Conservation (phyloP, 2,888 invertebrate genomes). For the Heteromyza rotundicornis region DNA sequence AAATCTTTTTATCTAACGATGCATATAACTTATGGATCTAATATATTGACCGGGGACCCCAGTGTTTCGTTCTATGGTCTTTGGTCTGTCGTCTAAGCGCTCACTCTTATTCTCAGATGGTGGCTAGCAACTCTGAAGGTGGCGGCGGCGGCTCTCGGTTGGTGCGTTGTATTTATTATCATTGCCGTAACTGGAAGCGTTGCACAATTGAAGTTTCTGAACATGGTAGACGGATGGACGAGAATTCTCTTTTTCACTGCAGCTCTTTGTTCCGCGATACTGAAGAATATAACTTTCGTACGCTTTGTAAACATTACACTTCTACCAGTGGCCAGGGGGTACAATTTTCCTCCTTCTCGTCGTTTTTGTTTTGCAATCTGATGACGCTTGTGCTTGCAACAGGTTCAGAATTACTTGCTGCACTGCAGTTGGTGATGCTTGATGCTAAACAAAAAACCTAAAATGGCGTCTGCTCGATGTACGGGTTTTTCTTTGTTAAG, state of each 20-base stretch:
- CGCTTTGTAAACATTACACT: conserved; percentile 46
- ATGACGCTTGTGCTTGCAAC: too few species aligned
- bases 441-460: conserved; percentile 7
- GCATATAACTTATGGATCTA: conserved; percentile 39
- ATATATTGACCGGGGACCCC: conserved; percentile 18
- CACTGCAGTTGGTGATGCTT: conserved; percentile 24
- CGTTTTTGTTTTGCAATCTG: conserved; percentile 17
- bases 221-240: conserved; percentile 87
- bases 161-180: conserved; percentile 32
- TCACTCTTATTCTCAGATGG: conserved; percentile 38
- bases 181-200: conserved; percentile 41
- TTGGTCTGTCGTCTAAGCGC: conserved; percentile 38
- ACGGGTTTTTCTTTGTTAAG: too few species aligned
- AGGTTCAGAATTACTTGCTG: conserved; percentile 25
- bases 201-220: conserved; percentile 72
- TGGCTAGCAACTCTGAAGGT: conserved; percentile 43
- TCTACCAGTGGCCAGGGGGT: conserved; percentile 19
- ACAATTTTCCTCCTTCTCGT: conserved; percentile 9
- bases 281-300: conserved; percentile 33
- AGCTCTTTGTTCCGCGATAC: conserved; percentile 49
- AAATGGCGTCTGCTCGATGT: not conserved
- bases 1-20: conserved; percentile 39
- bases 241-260: conserved; percentile 87
- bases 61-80: conserved; percentile 20
- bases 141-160: conserved; percentile 45